A percentile compares a stretch with the other conserved stretches of the same genome.
Evolutionary conservation across 1,140 invertebrate species (phyloP).

Genomic region (Pseudomyrmex pallidus): DNA sequence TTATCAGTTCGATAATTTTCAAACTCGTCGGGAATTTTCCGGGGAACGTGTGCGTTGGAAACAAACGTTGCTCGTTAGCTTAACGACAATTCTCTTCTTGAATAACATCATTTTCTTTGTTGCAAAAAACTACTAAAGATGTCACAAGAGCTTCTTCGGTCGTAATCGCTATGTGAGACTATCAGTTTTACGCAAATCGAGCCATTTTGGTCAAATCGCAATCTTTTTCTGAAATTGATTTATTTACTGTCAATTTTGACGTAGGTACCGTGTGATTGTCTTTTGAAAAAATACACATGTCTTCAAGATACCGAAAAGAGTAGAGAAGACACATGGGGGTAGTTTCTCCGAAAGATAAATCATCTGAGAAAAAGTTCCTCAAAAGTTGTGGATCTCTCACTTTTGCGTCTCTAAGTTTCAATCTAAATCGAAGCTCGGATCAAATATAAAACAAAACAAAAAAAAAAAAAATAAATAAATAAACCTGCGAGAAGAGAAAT

Average conservation of each 20-base stretch:
- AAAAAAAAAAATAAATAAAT: slow-evolving; percentile 28
- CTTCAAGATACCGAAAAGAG: not conserved
- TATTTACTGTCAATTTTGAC: not conserved
- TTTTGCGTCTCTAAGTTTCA: slow-evolving; percentile 40
- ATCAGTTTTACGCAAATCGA: slow-evolving; percentile 7
- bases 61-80: slow-evolving; percentile 58
- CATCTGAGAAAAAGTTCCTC: slow-evolving; percentile 66
- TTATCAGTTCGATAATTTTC: slow-evolving; percentile 69
- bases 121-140: slow-evolving; percentile 10
- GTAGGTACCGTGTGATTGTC: no score
- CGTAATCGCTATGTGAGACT: not conserved
- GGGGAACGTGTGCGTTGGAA: slow-evolving; percentile 41
- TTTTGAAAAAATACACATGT: not conserved
- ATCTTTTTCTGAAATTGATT: not conserved
- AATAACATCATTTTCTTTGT: not conserved
- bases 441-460: slow-evolving; percentile 21
- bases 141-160: not conserved
- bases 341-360: slow-evolving; percentile 45
- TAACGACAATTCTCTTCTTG: slow-evolving; percentile 29
- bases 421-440: slow-evolving; percentile 74
- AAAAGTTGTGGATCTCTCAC: slow-evolving; percentile 1
- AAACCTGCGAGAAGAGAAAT: not conserved
- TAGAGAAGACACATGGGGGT: not conserved
- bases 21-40: slow-evolving; percentile 48
- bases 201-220: not conserved